Evolutionary conservation across 2,797 vertebrate species (phyloP).

Genomic region (Otolemur crassicaudatus): DNA sequence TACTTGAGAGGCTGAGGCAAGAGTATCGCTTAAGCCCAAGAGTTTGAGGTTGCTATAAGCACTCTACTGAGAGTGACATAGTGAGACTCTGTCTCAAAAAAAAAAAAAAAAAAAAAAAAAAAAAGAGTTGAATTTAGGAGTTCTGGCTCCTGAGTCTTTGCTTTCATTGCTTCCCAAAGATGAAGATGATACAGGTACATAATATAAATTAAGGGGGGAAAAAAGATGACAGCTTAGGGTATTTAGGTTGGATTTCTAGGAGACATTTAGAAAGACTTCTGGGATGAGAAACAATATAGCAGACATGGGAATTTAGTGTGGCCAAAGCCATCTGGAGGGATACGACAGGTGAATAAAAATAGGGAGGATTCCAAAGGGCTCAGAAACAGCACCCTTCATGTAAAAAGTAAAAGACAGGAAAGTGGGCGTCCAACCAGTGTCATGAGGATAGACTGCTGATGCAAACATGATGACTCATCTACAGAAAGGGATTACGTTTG

Average conservation of each 20-base stretch:
- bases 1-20: too few relatives aligned
- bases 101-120: too few relatives aligned
- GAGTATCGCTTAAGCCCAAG: too few relatives aligned
- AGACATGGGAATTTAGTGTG: neutral
- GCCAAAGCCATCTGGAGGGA: neutral
- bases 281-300: neutral
- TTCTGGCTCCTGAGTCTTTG: neutral
- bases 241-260: neutral
- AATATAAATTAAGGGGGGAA: neutral
- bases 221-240: neutral
- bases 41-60: too few relatives aligned
- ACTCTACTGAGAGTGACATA: too few relatives aligned
- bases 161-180: neutral
- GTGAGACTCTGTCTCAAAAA: too few relatives aligned
- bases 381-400: neutral
- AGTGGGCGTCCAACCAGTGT: neutral
- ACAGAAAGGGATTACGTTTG: neutral
- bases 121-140: neutral
- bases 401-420: constrained; percentile 23
- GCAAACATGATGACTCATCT: neutral
- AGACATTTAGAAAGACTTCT: neutral
- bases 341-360: neutral
- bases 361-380: neutral
- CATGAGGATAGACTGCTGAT: neutral
- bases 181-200: neutral